A percentile compares a stretch with the other conserved stretches of the same genome.
These are phyloP conservation scores for Alauda arvensis DNA, from an alignment of 2,797 vertebrate species.

Conservation along the genomic window DNA sequence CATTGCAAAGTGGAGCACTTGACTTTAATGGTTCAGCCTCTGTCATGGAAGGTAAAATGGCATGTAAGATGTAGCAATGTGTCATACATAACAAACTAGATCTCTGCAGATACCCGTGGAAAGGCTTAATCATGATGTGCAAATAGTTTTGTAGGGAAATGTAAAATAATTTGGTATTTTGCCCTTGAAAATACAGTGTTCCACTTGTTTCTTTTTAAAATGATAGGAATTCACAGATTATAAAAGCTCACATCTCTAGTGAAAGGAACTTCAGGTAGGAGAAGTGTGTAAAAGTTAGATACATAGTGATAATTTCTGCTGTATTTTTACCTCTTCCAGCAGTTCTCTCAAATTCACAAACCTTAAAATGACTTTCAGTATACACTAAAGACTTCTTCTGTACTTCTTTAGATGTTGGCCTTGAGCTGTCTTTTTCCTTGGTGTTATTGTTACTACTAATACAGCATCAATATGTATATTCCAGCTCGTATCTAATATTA, in stretches of 20 bases:
- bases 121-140: background rate
- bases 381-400: background rate
- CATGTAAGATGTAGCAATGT: background rate
- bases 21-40: background rate
- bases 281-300: background rate
- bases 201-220: background rate
- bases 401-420: background rate
- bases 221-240: background rate
- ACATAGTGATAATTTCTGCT: background rate
- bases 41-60: background rate
- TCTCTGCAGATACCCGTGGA: background rate
- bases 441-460: background rate
- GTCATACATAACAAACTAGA: background rate
- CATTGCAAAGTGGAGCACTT: background rate
- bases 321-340: background rate
- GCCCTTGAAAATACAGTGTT: background rate
- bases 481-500: background rate
- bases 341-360: background rate
- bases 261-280: background rate
- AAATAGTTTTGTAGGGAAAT: background rate
- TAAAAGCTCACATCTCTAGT: background rate
- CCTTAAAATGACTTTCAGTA: background rate
- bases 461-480: background rate
- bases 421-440: background rate
- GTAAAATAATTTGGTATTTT: background rate